Conservation (phyloP, 1,140 invertebrate species). For the Megalonaias nervosa region DNA sequence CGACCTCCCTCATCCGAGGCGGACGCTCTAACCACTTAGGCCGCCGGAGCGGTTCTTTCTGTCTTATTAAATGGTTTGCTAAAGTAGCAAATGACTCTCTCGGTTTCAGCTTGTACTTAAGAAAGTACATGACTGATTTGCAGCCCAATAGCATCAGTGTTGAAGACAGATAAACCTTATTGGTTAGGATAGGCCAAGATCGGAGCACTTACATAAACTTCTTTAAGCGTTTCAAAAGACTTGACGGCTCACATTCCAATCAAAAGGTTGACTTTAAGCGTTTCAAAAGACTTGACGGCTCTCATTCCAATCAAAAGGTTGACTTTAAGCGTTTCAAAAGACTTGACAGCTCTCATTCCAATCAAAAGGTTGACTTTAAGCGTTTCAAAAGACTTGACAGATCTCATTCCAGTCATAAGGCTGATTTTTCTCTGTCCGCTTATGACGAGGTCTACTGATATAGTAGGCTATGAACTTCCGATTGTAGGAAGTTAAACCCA, state of each 20-base stretch:
- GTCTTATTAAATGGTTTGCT: conserved; percentile 20
- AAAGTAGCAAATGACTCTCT: conserved; percentile 27
- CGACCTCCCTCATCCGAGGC: too few relatives aligned
- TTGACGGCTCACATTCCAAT: neutral
- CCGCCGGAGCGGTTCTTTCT: conserved; percentile 29
- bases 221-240: conserved; percentile 22
- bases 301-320: conserved; percentile 5
- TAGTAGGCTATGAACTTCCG: conserved; percentile 34
- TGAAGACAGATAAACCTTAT: conserved; percentile 13
- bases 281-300: neutral
- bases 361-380: conserved; percentile 32
- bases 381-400: neutral
- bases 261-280: conserved; percentile 31
- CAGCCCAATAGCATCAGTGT: neutral
- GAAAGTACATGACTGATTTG: conserved; percentile 6
- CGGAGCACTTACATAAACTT: conserved; percentile 3
- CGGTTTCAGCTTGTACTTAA: conserved; percentile 8
- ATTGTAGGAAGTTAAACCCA: conserved; percentile 50
- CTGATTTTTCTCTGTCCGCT: conserved; percentile 22
- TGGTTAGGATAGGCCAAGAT: conserved; percentile 6
- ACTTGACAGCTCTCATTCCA: neutral
- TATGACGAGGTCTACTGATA: conserved; percentile 37
- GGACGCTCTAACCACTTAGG: conserved; percentile 9
- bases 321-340: conserved; percentile 29
- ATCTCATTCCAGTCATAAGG: neutral